Base-by-base conservation (phyloP, 2,888 invertebrate species). In the Tryphoninae sp. region DNA sequence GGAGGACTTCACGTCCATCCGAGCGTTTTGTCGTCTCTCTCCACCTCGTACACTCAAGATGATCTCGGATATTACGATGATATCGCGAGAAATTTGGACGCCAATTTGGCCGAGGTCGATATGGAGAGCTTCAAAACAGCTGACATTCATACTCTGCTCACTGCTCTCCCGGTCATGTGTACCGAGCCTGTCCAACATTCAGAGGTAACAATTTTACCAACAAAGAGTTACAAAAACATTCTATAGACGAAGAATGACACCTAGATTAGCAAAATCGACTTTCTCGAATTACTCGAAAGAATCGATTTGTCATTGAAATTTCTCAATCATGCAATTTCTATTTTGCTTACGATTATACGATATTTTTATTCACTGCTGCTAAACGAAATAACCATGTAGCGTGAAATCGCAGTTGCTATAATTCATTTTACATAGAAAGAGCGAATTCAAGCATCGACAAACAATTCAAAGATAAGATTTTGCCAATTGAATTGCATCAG, bases 61-160 rank as follows among this genome's bases (percentile, higher is more conserved):
- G 92, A 92, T 82, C 89, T 94, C 84, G 93, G 93, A 77, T 96
- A 96, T 89, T 97, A 97, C 92, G 97, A 97, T 92, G 96, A 96
- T 90, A 93, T 97, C 89, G 95, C 97, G 53, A 94, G 96, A 91
- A 97, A 97, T 92, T 94, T 98, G 92, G 98, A 98, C 93, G 97
- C 97, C 83, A 98, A 98, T 92, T 94, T 98, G 89, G 98, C 98
- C 58, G 97, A 98, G 92, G 97, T 97, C 78, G 98, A 98, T 92
- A 98, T 98, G 96, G 98, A 98, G 92, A 97, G 97, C 92, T 98
- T 98, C 93, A 95, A 96, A 86, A 96, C 97, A 23, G 96, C 97
- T 92, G 98, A 98, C 90, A 98, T 98, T 87, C 97, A 97, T 90
- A 96, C 96, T 85, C 93, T 97, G 88, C 94, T 98, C 84, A 96